Evolutionary conservation across 2,113 vertebrate species (phyloP).

Genomic region (Hystrix cristata): DNA sequence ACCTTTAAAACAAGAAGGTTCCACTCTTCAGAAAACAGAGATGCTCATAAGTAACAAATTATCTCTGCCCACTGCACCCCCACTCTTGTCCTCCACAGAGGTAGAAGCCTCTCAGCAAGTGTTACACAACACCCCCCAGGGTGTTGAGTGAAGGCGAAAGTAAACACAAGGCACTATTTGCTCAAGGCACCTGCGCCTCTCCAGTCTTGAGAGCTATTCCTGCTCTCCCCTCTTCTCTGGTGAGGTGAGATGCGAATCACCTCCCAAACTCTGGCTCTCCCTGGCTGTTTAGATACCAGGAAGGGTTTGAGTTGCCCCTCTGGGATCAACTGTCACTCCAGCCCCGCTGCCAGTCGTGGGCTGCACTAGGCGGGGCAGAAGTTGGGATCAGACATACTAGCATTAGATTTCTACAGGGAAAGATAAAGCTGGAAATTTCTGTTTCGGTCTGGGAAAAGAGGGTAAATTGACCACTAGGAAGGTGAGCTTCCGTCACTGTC

Average conservation of each 20-base stretch:
- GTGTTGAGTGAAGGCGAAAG: conserved; percentile 23
- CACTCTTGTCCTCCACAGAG: not conserved
- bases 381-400: not conserved
- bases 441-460: not conserved
- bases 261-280: not conserved
- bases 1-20: not conserved
- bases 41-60: not conserved
- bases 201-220: not conserved
- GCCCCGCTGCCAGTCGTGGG: not conserved
- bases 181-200: conserved; percentile 38
- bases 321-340: not conserved
- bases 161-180: conserved; percentile 60
- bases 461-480: not conserved
- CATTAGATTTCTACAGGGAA: conserved; percentile 6
- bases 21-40: conserved; percentile 41
- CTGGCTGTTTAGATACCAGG: not conserved
- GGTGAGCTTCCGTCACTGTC: not conserved
- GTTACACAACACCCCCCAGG: conserved; percentile 39
- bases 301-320: not conserved
- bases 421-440: not conserved
- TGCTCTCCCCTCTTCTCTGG: not conserved
- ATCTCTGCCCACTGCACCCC: not conserved
- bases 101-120: not conserved
- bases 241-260: not conserved
- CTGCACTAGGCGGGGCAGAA: not conserved